Evolutionary conservation across 2,113 vertebrate genomes (phyloP).

Genomic region (Acanthochromis polyacanthus): DNA sequence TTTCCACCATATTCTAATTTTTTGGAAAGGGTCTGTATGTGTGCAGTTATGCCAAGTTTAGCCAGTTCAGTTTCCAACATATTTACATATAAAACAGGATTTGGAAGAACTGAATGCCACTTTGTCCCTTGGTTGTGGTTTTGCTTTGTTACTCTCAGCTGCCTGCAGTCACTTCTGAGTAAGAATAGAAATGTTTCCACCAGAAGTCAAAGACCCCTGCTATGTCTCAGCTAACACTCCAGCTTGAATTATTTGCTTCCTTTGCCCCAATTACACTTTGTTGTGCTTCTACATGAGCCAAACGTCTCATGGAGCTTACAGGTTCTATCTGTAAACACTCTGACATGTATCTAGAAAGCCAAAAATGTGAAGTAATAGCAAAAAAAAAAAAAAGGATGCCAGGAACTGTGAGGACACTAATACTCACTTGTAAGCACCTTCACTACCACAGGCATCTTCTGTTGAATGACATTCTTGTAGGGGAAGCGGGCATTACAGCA

Average conservation of each 20-base stretch:
- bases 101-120: no score
- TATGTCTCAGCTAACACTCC: no score
- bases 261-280: neutral
- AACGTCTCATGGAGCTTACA: no score
- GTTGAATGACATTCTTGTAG: slow-evolving; percentile 96
- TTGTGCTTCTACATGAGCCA: no score
- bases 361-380: neutral
- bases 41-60: neutral
- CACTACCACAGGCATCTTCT: slow-evolving; percentile 96
- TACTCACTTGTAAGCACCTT: slow-evolving; percentile 97
- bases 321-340: no score
- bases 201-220: no score
- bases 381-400: neutral
- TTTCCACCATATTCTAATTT: no score
- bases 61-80: neutral
- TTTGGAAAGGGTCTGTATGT: no score
- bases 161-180: neutral
- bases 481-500: slow-evolving; percentile 97
- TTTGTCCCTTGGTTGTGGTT: no score
- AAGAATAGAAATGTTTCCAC: neutral
- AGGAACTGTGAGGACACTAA: neutral
- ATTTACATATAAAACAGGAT: no score
- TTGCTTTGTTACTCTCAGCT: no score
- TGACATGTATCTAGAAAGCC: no score
- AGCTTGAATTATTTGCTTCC: neutral